These are phyloP conservation scores for Mustela lutreola DNA, from an alignment of 2,113 vertebrate species.

Conservation along the genomic window DNA sequence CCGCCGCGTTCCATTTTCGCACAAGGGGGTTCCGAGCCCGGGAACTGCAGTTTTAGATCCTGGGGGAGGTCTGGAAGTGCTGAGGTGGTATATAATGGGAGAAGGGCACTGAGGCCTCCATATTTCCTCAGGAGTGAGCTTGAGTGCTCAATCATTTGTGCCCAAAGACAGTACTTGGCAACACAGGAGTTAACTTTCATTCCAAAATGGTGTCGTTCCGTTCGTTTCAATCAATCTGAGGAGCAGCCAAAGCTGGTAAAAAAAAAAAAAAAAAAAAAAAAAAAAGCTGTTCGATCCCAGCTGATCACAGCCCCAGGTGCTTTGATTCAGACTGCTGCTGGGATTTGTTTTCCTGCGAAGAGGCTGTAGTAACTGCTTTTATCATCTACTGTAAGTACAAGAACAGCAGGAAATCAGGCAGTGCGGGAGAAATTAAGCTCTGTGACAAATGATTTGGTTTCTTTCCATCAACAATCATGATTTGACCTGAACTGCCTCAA, in stretches of 20 bases:
- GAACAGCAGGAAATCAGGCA: conserved; percentile 84
- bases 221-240: conserved; percentile 76
- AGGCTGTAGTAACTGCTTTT: conserved; percentile 86
- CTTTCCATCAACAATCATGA: conserved; percentile 78
- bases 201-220: conserved; percentile 65
- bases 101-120: conserved; percentile 44
- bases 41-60: conserved; percentile 58
- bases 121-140: conserved; percentile 54
- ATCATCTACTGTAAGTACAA: conserved; percentile 86
- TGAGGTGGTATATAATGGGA: conserved; percentile 58
- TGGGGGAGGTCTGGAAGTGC: not conserved
- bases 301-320: conserved; percentile 83
- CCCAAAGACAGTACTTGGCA: conserved; percentile 62
- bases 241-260: conserved; percentile 61
- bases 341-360: conserved; percentile 88
- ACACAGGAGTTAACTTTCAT: conserved; percentile 57
- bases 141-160: conserved; percentile 52
- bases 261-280: conserved; percentile 73
- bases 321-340: conserved; percentile 85
- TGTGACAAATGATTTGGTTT: conserved; percentile 82
- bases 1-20: not conserved
- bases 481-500: conserved; percentile 82
- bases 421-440: conserved; percentile 79
- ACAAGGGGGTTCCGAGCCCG: not conserved
- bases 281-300: conserved; percentile 80